phyloP scores from a whole-genome alignment of 2,797 vertebrate species.

The Phataginus tetradactyla region DNA sequence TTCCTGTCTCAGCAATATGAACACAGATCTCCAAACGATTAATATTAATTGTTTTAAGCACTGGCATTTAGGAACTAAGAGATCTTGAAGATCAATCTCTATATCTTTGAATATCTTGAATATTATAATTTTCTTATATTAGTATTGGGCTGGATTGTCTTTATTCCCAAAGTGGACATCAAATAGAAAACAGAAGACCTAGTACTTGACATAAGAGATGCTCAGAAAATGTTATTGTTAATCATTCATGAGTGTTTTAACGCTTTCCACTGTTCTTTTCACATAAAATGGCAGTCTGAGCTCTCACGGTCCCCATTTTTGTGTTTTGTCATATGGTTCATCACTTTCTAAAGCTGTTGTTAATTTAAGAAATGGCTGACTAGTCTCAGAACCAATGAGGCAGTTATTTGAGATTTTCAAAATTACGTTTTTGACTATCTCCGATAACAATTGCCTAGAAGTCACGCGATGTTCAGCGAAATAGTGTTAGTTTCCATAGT shows the following conservation, averaged over 20 bases:
- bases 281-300: neutral
- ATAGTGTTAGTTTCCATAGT: neutral
- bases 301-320: neutral
- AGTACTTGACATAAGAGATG: neutral
- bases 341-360: conserved; percentile 9
- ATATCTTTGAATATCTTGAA: neutral
- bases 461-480: neutral
- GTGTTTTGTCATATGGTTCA: neutral
- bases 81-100: neutral
- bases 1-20: neutral
- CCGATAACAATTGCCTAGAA: neutral
- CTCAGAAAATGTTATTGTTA: neutral
- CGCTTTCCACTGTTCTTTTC: neutral
- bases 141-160: neutral
- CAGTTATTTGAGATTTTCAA: neutral
- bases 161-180: neutral
- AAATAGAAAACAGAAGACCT: neutral
- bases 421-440: neutral
- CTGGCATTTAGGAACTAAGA: neutral
- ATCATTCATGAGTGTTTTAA: neutral
- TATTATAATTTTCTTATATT: neutral
- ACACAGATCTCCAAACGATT: neutral
- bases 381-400: neutral
- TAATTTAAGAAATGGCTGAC: neutral
- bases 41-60: neutral